These are phyloP conservation scores for Dicyrtomina minuta DNA, from an alignment of 2,888 invertebrate genomes.

Conservation along the genomic window DNA sequence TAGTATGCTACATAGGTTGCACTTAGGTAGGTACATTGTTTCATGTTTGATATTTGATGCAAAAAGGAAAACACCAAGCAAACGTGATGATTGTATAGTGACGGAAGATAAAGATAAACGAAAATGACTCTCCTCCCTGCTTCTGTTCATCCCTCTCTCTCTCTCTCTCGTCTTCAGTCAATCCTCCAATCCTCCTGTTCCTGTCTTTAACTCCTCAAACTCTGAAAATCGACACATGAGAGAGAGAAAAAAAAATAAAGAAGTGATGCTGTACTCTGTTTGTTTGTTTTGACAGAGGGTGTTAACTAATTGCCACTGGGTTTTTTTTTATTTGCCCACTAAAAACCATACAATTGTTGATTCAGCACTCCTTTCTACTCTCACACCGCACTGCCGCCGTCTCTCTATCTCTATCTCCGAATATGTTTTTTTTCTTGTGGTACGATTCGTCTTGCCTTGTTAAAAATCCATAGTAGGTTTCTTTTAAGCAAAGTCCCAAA, in stretches of 20 bases:
- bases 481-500: too few species aligned
- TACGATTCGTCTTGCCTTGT: too few species aligned
- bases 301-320: constrained; percentile 28
- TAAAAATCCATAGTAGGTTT: too few species aligned
- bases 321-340: constrained; percentile 24
- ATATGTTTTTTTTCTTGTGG: too few species aligned
- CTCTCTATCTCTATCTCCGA: too few species aligned
- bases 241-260: constrained; percentile 5
- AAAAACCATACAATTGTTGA: constrained; percentile 17
- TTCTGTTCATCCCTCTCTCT: background rate
- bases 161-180: background rate
- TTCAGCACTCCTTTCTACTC: constrained; percentile 3
- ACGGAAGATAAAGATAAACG: background rate
- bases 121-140: background rate
- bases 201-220: too few species aligned
- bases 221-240: too few species aligned
- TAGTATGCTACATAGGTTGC: too few species aligned
- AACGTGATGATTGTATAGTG: background rate
- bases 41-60: too few species aligned
- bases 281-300: constrained; percentile 28
- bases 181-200: too few species aligned
- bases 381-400: background rate
- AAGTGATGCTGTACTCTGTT: constrained; percentile 5
- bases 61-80: too few species aligned
- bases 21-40: too few species aligned